Conservation (phyloP, 2,888 invertebrate species). For the Callinectes sapidus region DNA sequence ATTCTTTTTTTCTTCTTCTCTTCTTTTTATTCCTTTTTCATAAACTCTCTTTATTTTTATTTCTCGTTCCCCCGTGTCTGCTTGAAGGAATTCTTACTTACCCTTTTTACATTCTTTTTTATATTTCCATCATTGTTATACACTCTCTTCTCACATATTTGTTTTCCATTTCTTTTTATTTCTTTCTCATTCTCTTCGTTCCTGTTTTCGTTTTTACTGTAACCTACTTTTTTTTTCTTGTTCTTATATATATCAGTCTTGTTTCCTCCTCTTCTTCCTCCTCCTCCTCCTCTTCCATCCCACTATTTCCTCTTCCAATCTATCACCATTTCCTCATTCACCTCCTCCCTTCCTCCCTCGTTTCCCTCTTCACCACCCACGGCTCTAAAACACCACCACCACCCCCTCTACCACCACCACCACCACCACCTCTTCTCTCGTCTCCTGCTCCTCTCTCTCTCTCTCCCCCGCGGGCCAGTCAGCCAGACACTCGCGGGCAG, state of each 20-base stretch:
- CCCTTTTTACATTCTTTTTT: too few species aligned
- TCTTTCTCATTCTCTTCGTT: neutral
- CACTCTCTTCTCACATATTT: neutral
- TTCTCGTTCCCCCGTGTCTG: too few species aligned
- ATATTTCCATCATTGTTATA: too few species aligned
- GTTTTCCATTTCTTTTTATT: neutral
- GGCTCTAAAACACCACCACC: too few species aligned
- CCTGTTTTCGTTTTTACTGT: too few species aligned
- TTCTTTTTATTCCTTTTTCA: too few species aligned
- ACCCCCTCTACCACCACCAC: neutral
- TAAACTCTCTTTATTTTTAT: too few species aligned
- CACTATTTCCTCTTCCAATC: neutral
- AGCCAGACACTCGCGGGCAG: neutral
- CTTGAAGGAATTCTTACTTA: too few species aligned
- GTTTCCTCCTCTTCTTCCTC: neutral
- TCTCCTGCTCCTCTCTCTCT: neutral
- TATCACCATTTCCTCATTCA: neutral
- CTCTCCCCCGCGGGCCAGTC: neutral
- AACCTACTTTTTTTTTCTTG: neutral
- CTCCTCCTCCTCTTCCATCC: neutral
- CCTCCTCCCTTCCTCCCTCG: neutral
- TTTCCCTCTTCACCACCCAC: too few species aligned
- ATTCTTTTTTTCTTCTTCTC: too few species aligned
- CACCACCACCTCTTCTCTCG: neutral
- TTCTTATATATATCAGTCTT: neutral